Conservation (phyloP, 2,888 invertebrate genomes). For the Endotricha flammealis region DNA sequence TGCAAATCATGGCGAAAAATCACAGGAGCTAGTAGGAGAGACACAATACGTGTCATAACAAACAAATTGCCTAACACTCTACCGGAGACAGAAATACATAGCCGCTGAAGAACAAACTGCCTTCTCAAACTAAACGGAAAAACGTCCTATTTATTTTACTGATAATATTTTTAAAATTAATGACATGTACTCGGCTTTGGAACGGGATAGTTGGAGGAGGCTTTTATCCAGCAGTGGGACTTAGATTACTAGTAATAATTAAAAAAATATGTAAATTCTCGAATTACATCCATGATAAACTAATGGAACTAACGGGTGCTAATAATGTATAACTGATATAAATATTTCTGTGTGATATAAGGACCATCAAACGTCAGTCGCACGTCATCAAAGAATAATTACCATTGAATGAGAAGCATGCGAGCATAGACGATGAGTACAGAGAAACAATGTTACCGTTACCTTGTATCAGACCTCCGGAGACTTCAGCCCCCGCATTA, state of each 20-base stretch:
- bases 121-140: slow-evolving; percentile 31
- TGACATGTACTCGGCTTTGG: no score
- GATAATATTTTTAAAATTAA: background rate
- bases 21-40: slow-evolving; percentile 34
- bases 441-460: slow-evolving; percentile 49
- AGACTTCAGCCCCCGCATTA: slow-evolving; percentile 37
- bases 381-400: slow-evolving; percentile 51
- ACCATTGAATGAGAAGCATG: slow-evolving; percentile 40
- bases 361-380: slow-evolving; percentile 42
- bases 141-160: slow-evolving; percentile 2
- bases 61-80: slow-evolving; percentile 59
- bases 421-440: slow-evolving; percentile 26
- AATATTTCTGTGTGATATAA: no score
- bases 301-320: no score
- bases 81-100: slow-evolving; percentile 52
- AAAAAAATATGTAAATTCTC: no score
- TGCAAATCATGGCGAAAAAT: slow-evolving; percentile 46
- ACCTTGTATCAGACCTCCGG: slow-evolving; percentile 60
- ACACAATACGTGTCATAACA: slow-evolving; percentile 56
- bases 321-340: no score
- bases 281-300: no score
- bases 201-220: no score
- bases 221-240: no score
- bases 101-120: slow-evolving; percentile 37
- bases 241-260: no score